Conservation (phyloP, 2,797 vertebrate species). For the Sarcophilus harrisii region DNA sequence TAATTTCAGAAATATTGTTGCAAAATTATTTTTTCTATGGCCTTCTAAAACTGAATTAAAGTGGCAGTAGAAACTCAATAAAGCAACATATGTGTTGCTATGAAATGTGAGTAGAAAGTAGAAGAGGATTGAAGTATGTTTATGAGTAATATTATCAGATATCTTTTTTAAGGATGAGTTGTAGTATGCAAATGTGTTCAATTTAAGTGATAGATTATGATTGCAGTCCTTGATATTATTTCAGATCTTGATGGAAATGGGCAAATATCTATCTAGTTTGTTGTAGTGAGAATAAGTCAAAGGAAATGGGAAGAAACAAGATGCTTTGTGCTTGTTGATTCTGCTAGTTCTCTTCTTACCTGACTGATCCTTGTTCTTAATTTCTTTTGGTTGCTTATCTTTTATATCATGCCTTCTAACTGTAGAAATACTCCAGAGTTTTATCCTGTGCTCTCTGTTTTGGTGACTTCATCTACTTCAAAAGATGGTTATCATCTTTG, state of each 20-base stretch:
- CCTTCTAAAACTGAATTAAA: constrained; percentile 59
- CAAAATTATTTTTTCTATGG: constrained; percentile 58
- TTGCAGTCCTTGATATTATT: constrained; percentile 12
- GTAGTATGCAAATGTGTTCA: not conserved
- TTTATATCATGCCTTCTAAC: no score
- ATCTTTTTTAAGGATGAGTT: not conserved
- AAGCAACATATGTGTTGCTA: not conserved
- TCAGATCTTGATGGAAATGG: not conserved
- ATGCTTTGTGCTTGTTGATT: not conserved
- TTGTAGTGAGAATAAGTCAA: not conserved
- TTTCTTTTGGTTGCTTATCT: no score
- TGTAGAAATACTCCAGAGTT: no score
- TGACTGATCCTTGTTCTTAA: not conserved
- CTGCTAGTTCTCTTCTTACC: not conserved
- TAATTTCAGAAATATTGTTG: constrained; percentile 69
- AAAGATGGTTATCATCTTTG: no score
- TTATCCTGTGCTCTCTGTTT: no score
- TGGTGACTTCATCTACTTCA: no score
- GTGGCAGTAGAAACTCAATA: constrained; percentile 1
- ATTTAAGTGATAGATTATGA: constrained; percentile 15
- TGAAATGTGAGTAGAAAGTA: constrained; percentile 17
- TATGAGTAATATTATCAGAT: constrained; percentile 35
- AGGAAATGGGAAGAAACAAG: not conserved
- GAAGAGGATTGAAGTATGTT: constrained; percentile 17
- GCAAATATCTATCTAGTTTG: not conserved